phyloP scores from a whole-genome alignment of 2,888 invertebrate species.

The Agrenia bidenticulata region DNA sequence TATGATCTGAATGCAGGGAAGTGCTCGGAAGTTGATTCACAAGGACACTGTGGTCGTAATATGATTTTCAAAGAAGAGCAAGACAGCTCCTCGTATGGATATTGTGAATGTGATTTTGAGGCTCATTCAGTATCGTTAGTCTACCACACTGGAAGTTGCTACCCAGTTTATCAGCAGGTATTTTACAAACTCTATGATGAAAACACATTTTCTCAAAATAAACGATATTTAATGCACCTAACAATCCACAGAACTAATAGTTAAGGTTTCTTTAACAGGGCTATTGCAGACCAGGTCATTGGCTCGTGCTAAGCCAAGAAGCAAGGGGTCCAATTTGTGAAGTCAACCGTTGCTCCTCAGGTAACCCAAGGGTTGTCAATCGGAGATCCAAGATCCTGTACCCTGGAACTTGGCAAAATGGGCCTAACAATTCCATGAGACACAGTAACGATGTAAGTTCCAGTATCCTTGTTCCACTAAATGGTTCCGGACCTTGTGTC shows the following conservation, averaged over 20 bases:
- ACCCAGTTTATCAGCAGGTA: constrained; percentile 40
- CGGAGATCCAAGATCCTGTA: not conserved
- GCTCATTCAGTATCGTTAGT: constrained; percentile 36
- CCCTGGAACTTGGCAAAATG: not conserved
- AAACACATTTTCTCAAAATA: no score
- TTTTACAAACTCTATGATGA: constrained; percentile 5
- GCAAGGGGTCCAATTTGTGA: constrained; percentile 35
- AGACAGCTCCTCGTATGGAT: constrained; percentile 39
- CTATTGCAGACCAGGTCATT: constrained; percentile 37
- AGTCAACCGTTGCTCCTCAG: constrained; percentile 18
- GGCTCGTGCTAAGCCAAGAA: constrained; percentile 31
- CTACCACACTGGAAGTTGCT: constrained; percentile 35
- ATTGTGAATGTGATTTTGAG: constrained; percentile 45
- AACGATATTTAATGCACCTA: constrained; percentile 3
- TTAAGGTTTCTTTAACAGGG: no score
- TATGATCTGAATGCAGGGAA: constrained; percentile 36
- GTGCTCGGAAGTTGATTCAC: constrained; percentile 33
- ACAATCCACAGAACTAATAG: no score
- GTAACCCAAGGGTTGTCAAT: not conserved
- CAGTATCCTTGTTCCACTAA: constrained; percentile 34
- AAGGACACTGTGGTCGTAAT: constrained; percentile 42
- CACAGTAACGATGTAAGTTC: not conserved
- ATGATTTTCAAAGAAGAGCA: constrained; percentile 45
- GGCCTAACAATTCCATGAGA: not conserved
- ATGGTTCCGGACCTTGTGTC: constrained; percentile 44